Base-by-base conservation (phyloP, 1,140 invertebrate genomes). In the Eulimnadia texana region DNA sequence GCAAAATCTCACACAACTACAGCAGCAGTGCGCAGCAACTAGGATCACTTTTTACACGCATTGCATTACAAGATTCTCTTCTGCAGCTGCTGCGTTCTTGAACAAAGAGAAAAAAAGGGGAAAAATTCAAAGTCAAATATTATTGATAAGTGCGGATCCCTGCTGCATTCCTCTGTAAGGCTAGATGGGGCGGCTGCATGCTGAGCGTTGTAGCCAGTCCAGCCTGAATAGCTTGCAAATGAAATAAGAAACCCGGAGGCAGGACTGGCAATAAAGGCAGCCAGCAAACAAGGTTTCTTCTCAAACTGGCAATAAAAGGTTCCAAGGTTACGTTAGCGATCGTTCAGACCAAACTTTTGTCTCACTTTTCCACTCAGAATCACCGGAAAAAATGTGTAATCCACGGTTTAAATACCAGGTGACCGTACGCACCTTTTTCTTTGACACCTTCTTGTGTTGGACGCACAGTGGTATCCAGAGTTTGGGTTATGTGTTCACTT, bases 201-300 rank as follows among this genome's bases (percentile, higher is more conserved):
- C 55, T 33, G 33, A 57, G 55, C 55, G 25, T 29, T 27, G 19
- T 9, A 29, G 24, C 24, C 27, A 29, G 55, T 57, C 55, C 33
- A 57, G 55, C 55, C 55, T 57, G 55, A 33, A 57, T 57, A 20
- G 6, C 55, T 33, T 29, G 55, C 55, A 57, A 57, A 57, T 57
- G 55, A 57, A 57, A 57, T 57, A 57, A 57, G 55, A 57, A 29
- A 57, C 55, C 55, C 55, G 27, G 55, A 57, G 55, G 55, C 55
- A 57, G 27, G 55, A 33, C 55, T 57, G 55, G 27, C 27, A 33
- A 57, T 57, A 27, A 57, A 57, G 33, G 33, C 27, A 57, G 28
- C 27, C 55, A 27, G 55, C 27, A 57, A 57, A 57, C n/a, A 52
- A 52, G 23, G 50, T 52, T 19, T 19, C 50, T 52, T 52, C 50